phyloP scores from a whole-genome alignment of 1,140 invertebrate genomes.

The Lysiphlebus fabarum region DNA sequence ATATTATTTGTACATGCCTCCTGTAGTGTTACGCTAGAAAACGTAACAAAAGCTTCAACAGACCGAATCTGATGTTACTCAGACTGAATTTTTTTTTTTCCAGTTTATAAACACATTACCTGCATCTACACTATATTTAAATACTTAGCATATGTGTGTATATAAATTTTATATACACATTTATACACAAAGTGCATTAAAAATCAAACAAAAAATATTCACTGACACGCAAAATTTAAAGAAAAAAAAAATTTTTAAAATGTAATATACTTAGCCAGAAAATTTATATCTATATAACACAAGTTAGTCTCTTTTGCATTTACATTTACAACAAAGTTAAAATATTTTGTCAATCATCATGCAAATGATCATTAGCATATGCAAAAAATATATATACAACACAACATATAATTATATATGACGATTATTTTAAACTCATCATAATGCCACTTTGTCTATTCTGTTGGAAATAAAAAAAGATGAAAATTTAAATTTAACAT shows the following conservation, averaged over 20 bases:
- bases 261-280: background rate
- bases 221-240: background rate
- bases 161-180: too few relatives aligned
- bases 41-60: constrained; percentile 2
- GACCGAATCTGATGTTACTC: background rate
- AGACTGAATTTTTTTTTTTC: background rate
- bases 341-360: constrained; percentile 49
- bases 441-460: constrained; percentile 7
- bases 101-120: too few relatives aligned
- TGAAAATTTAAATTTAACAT: too few relatives aligned
- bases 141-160: too few relatives aligned
- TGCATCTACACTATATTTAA: too few relatives aligned
- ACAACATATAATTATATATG: constrained; percentile 33
- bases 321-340: constrained; percentile 30
- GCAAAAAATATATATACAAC: constrained; percentile 31
- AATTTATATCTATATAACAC: too few relatives aligned
- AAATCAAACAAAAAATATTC: background rate
- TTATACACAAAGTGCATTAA: too few relatives aligned
- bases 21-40: constrained; percentile 7
- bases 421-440: constrained; percentile 3
- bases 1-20: constrained; percentile 9
- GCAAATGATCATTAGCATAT: constrained; percentile 40
- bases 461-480: too few relatives aligned
- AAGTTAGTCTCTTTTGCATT: background rate
- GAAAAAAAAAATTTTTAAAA: background rate